A percentile compares a stretch with the other conserved stretches of the same genome.
Evolutionary conservation across 2,888 invertebrate genomes (phyloP).

Genomic region (Pseudococcus viburni): DNA sequence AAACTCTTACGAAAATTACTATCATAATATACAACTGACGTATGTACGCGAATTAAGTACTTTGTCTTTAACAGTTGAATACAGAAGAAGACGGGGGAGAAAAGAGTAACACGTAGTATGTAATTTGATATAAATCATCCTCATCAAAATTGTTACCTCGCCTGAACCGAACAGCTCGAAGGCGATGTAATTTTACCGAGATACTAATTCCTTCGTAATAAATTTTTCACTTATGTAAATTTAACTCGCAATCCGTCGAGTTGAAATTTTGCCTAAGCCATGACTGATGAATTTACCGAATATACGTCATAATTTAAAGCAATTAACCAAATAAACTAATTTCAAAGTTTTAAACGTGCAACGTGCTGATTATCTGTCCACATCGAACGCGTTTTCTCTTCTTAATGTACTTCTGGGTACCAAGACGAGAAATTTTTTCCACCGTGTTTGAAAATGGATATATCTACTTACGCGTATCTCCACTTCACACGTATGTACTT

Average conservation of each 20-base stretch:
- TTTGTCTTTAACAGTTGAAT: neutral
- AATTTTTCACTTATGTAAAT: neutral
- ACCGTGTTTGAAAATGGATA: no score
- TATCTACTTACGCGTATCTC: no score
- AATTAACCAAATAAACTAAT: no score
- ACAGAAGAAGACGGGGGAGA: neutral
- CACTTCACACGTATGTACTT: neutral
- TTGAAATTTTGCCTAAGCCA: no score
- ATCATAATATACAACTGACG: slow-evolving; percentile 15
- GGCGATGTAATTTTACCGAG: neutral
- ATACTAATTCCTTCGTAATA: neutral
- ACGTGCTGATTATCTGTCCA: neutral
- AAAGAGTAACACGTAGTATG: neutral
- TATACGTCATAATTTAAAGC: no score
- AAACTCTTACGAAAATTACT: neutral
- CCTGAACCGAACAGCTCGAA: neutral
- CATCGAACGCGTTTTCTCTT: neutral
- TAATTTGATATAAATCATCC: neutral
- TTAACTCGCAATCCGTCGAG: neutral
- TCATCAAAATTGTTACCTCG: neutral
- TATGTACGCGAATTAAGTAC: neutral
- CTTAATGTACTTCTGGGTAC: no score
- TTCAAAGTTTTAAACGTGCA: no score
- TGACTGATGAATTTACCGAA: no score
- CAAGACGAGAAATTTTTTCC: no score